A percentile compares a stretch with the other conserved stretches of the same genome.
Conservation (phyloP, 2,888 invertebrate genomes). For the Tenthredo scrophulariae region DNA sequence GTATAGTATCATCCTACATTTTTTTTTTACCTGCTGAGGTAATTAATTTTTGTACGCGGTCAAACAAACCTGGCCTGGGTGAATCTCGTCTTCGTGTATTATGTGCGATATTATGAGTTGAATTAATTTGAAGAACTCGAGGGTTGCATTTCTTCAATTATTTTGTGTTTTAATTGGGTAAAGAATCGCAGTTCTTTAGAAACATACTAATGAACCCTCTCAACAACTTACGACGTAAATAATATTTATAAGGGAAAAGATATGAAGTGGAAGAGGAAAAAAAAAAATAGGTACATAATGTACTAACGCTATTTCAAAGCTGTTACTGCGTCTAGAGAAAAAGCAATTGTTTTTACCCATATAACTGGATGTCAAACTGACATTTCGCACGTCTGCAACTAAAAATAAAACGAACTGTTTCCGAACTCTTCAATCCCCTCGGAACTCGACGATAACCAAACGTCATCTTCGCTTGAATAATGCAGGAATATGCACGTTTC, state of each 20-base stretch:
- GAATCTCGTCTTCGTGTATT: not conserved
- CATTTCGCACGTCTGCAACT: not conserved
- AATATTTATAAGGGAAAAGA: not conserved
- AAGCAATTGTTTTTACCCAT: not conserved
- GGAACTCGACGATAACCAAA: slow-evolving; percentile 10
- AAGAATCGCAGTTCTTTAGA: slow-evolving; percentile 30
- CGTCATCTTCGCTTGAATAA: slow-evolving; percentile 43
- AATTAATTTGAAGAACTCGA: slow-evolving; percentile 4
- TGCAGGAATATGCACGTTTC: not conserved
- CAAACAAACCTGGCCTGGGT: slow-evolving; percentile 7
- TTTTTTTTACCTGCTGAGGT: not conserved
- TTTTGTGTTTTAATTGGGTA: slow-evolving; percentile 34
- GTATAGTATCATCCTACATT: not conserved
- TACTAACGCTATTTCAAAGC: too few species aligned
- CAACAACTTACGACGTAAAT: not conserved
- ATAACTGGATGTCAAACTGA: slow-evolving; percentile 21
- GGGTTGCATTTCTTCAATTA: not conserved
- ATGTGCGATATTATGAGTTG: not conserved
- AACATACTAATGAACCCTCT: slow-evolving; percentile 22
- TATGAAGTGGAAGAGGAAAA: not conserved
- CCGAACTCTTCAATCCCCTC: not conserved
- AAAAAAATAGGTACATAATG: not conserved
- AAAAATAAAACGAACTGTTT: not conserved
- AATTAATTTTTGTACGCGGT: not conserved
- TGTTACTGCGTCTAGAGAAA: not conserved